phyloP scores from a whole-genome alignment of 53 echinoderm and acorn worm genomes.

The Actinopyga echinites region DNA sequence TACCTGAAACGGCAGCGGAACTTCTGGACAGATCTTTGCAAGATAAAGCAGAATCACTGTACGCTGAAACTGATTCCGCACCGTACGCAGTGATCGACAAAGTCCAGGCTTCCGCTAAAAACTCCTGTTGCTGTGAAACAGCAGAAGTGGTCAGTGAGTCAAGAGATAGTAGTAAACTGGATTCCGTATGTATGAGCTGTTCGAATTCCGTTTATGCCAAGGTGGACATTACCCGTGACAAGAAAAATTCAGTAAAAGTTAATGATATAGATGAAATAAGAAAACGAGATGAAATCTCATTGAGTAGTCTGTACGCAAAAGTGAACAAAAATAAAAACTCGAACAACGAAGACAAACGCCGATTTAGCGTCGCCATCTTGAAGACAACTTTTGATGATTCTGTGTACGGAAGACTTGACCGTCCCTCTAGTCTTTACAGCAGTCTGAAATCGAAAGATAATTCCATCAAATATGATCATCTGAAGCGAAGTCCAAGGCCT shows the following conservation, averaged over 20 bases:
- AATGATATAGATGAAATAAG: too few relatives aligned
- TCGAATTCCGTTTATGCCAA: constrained; percentile 14
- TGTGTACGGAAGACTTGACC: not conserved
- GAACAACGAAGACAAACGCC: not conserved
- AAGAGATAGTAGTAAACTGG: not conserved
- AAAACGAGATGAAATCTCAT: not conserved
- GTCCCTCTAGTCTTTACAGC: not conserved
- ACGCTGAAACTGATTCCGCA: not conserved
- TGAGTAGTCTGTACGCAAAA: not conserved
- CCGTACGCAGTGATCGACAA: not conserved
- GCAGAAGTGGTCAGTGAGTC: not conserved
- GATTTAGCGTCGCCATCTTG: not conserved
- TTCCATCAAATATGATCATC: not conserved
- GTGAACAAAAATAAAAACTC: constrained; percentile 14
- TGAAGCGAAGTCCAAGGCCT: not conserved
- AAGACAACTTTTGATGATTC: not conserved
- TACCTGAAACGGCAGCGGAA: not conserved
- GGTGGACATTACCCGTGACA: not conserved
- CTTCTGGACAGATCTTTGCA: not conserved
- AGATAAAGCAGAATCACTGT: not conserved
- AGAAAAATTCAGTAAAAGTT: not conserved
- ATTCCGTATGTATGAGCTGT: not conserved
- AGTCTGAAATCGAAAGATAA: not conserved
- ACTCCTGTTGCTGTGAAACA: not conserved
- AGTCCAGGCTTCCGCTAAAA: not conserved